Conservation (phyloP, 2,113 vertebrate species). For the Argyrosomus japonicus region DNA sequence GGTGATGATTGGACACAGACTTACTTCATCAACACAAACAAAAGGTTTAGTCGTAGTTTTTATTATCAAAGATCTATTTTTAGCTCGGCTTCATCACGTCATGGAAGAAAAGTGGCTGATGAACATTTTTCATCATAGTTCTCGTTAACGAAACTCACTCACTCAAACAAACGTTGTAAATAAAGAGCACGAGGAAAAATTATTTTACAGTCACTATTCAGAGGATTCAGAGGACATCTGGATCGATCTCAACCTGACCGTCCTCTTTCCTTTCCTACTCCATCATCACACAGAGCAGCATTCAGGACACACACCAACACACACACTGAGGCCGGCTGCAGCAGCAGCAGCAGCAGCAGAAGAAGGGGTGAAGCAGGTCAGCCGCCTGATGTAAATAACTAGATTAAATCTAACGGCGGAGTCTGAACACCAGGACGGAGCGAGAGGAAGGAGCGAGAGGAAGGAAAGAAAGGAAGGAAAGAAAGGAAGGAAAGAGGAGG, state of each 20-base stretch:
- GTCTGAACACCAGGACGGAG: slow-evolving; percentile 9
- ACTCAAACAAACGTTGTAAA: too few species aligned
- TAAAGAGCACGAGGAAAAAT: background rate
- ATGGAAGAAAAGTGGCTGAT: too few species aligned
- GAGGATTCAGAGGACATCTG: slow-evolving; percentile 17
- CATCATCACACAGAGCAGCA: slow-evolving; percentile 56
- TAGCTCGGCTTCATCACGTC: too few species aligned
- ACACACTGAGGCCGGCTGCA: slow-evolving; percentile 30
- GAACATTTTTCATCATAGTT: too few species aligned
- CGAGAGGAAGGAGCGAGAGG: too few species aligned
- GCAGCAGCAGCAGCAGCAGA: slow-evolving; percentile 10
- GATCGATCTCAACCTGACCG: background rate
- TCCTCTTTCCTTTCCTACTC: slow-evolving; percentile 8
- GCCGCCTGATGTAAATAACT: slow-evolving; percentile 60
- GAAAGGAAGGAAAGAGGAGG: background rate
- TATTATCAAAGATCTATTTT: too few species aligned
- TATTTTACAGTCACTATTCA: background rate
- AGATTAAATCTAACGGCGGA: slow-evolving; percentile 62
- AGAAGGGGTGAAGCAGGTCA: slow-evolving; percentile 49
- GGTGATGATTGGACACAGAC: too few species aligned
- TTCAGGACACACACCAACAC: slow-evolving; percentile 21
- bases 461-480: too few species aligned
- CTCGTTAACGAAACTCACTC: too few species aligned
- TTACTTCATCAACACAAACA: too few species aligned
- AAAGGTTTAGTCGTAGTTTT: too few species aligned